Evolutionary conservation across 2,888 invertebrate species (phyloP).

Genomic region (Melipona beecheii): DNA sequence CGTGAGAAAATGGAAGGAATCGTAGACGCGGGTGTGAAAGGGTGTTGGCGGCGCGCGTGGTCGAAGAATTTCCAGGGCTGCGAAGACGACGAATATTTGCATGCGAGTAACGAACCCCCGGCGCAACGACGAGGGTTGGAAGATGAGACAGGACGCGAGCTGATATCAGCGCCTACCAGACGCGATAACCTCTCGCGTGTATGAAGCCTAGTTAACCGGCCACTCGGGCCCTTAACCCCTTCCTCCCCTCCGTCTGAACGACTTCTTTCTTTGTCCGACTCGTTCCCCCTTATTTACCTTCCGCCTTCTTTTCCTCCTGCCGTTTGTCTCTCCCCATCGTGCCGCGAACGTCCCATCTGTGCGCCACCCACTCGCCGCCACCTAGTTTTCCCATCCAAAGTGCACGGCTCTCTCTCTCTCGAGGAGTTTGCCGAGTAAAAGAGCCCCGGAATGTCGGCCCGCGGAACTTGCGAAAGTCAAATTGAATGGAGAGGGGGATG

Average conservation of each 20-base stretch:
- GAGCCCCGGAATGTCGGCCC: conserved; percentile 49
- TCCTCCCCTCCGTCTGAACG: not conserved
- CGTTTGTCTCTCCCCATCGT: conserved; percentile 44
- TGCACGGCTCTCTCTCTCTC: conserved; percentile 52
- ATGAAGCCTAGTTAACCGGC: conserved; percentile 74
- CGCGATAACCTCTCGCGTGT: conserved; percentile 76
- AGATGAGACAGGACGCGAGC: conserved; percentile 62
- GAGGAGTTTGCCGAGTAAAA: conserved; percentile 63
- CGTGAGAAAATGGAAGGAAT: conserved; percentile 28
- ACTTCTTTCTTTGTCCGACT: not conserved
- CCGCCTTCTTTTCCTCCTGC: conserved; percentile 5
- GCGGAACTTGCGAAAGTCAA: conserved; percentile 61
- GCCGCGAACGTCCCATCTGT: conserved; percentile 10
- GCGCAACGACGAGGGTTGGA: conserved; percentile 54
- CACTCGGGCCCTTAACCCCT: conserved; percentile 49
- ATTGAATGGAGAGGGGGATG: conserved; percentile 53
- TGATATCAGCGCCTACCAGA: conserved; percentile 74
- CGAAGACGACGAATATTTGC: conserved; percentile 59
- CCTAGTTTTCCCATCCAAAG: conserved; percentile 52
- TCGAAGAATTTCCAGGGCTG: conserved; percentile 21
- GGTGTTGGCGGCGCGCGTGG: conserved; percentile 16
- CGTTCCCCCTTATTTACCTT: not conserved
- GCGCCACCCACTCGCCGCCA: conserved; percentile 35
- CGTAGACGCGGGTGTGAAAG: conserved; percentile 26
- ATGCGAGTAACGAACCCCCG: conserved; percentile 71